Percentiles rank a stretch among this genome's conserved stretches.
phyloP scores from a whole-genome alignment of 1,140 invertebrate species.

The Nixonia krombeini region DNA sequence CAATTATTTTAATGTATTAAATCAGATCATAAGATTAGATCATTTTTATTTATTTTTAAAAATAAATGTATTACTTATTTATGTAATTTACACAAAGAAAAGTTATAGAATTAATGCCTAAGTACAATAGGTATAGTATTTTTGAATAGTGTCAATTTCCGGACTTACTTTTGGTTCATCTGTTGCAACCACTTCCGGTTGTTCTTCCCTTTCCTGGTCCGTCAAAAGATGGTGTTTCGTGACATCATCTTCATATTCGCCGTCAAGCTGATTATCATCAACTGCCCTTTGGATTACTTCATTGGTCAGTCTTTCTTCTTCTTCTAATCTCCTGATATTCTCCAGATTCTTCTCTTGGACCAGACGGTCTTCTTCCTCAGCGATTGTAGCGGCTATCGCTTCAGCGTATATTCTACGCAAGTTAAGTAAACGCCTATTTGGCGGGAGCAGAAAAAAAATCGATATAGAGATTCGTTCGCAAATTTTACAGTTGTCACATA shows the following conservation, averaged over 20 bases:
- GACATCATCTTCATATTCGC: conserved; percentile 39
- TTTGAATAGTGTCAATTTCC: no score
- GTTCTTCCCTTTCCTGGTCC: conserved; percentile 60
- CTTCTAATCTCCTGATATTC: conserved; percentile 54
- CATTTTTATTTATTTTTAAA: background rate
- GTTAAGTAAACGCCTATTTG: conserved; percentile 46
- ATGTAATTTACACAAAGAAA: background rate
- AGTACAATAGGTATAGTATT: no score
- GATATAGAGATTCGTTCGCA: conserved; percentile 38
- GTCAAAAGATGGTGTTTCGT: conserved; percentile 25
- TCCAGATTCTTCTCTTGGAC: conserved; percentile 52
- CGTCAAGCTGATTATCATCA: conserved; percentile 18
- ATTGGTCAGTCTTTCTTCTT: conserved; percentile 52
- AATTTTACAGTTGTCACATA: conserved; percentile 21
- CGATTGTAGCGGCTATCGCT: conserved; percentile 42
- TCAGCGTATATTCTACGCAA: conserved; percentile 54
- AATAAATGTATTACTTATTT: background rate
- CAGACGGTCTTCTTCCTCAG: conserved; percentile 50
- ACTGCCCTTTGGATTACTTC: conserved; percentile 12
- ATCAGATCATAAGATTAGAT: background rate
- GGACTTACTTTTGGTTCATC: conserved; percentile 42
- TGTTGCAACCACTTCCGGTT: conserved; percentile 50
- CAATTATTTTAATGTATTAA: no score
- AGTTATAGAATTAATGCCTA: background rate
- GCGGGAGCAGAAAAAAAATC: conserved; percentile 20